Conservation (phyloP, 2,113 vertebrate genomes). For the Stegostoma tigrinum region DNA sequence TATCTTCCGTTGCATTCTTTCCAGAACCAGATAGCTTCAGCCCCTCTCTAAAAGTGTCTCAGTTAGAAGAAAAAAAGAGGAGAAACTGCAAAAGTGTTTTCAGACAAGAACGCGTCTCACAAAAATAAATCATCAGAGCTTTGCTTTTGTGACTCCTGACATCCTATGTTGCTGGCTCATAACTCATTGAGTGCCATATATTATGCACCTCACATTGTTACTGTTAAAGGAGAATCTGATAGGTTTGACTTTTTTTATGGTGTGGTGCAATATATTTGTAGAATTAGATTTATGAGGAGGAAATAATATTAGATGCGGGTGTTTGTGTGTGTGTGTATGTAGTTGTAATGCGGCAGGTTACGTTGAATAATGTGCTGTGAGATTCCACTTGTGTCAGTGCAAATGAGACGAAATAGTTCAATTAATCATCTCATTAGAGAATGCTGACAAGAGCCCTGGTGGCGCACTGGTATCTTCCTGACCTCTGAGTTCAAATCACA, state of each 20-base stretch:
- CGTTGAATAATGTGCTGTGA: neutral
- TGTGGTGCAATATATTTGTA: neutral
- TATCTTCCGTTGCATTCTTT: neutral
- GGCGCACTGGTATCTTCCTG: too few species aligned
- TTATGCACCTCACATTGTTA: neutral
- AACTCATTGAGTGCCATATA: neutral
- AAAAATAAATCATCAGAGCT: neutral
- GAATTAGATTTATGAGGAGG: neutral
- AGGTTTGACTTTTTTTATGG: neutral
- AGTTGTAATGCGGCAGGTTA: neutral
- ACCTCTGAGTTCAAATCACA: too few species aligned
- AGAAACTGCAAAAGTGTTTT: neutral
- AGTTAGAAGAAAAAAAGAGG: neutral
- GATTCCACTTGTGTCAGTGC: neutral
- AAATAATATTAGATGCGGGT: neutral
- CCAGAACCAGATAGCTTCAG: neutral
- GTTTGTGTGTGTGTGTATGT: neutral
- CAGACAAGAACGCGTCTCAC: neutral
- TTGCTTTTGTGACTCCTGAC: neutral
- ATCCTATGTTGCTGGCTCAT: neutral
- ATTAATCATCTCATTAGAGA: neutral
- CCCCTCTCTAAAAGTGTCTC: neutral
- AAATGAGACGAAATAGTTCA: neutral
- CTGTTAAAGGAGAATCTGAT: neutral
- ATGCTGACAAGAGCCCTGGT: too few species aligned